Percentiles rank a stretch among this genome's conserved stretches.
phyloP scores from a whole-genome alignment of 2,888 invertebrate genomes.

The Macaria liturata region DNA sequence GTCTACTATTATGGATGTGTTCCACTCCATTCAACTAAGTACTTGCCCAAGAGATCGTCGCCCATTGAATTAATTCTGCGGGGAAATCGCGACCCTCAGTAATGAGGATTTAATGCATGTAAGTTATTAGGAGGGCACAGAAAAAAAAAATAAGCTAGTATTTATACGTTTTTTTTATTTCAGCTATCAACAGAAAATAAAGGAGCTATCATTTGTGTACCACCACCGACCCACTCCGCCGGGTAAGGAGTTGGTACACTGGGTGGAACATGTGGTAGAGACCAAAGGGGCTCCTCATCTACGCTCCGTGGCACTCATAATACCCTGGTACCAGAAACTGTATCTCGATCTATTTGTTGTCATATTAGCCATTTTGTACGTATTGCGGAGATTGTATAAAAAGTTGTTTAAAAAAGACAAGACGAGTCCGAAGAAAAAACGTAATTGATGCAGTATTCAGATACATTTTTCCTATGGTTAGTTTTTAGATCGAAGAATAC shows the following conservation, averaged over 20 bases:
- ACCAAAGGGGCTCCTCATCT: constrained; percentile 56
- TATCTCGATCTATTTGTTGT: constrained; percentile 51
- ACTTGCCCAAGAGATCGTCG: background rate
- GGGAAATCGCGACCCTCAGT: background rate
- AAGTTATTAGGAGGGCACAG: background rate
- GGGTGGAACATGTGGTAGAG: constrained; percentile 57
- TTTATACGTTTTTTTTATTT: constrained; percentile 15
- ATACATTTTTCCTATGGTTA: too few relatives aligned
- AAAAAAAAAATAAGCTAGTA: background rate
- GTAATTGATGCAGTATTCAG: constrained; percentile 1
- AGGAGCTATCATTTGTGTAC: constrained; percentile 52
- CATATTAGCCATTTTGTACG: constrained; percentile 1
- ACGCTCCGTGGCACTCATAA: constrained; percentile 48
- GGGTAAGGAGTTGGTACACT: constrained; percentile 50
- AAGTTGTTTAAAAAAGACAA: background rate
- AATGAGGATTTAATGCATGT: background rate
- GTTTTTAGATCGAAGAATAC: too few relatives aligned
- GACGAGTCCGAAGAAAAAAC: constrained; percentile 4
- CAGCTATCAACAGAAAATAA: constrained; percentile 51
- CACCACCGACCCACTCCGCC: constrained; percentile 52
- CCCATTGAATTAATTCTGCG: background rate
- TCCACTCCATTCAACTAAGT: background rate
- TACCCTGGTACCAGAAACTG: constrained; percentile 54
- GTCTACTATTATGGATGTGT: background rate
- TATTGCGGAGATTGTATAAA: background rate